phyloP scores from a whole-genome alignment of 2,113 vertebrate genomes.

The Jacana jacana region DNA sequence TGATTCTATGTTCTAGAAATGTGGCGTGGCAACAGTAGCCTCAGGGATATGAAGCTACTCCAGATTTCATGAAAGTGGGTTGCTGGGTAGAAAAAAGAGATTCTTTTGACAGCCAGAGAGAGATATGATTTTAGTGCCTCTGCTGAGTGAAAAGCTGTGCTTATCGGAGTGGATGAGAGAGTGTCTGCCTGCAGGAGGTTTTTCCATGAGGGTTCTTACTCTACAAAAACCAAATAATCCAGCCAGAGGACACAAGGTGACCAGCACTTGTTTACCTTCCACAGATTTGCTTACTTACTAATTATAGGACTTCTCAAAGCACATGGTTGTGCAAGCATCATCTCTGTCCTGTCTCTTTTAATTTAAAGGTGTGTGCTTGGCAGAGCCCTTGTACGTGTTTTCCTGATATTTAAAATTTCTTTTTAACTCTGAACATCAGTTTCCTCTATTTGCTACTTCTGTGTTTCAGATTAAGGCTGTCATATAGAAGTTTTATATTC shows the following conservation, averaged over 20 bases:
- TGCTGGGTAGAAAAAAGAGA: background rate
- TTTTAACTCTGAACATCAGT: background rate
- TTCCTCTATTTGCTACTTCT: background rate
- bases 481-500: background rate
- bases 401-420: background rate
- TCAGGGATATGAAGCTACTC: background rate
- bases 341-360: background rate
- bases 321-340: background rate
- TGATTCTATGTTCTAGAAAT: too few relatives aligned
- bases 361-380: background rate
- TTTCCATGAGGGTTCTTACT: rapidly evolving
- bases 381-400: background rate
- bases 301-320: background rate
- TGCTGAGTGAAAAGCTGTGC: background rate
- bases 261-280: background rate
- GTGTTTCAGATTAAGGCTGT: background rate
- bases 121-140: background rate
- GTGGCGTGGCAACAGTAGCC: background rate
- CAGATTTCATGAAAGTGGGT: background rate
- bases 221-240: background rate
- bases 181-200: background rate
- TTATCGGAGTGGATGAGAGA: background rate
- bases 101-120: background rate
- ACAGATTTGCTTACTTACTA: background rate
- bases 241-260: background rate